Evolutionary conservation across 2,797 vertebrate genomes (phyloP), one percentile per base, ranked within the genome.

Genomic region (Diceros bicornis): DNA sequence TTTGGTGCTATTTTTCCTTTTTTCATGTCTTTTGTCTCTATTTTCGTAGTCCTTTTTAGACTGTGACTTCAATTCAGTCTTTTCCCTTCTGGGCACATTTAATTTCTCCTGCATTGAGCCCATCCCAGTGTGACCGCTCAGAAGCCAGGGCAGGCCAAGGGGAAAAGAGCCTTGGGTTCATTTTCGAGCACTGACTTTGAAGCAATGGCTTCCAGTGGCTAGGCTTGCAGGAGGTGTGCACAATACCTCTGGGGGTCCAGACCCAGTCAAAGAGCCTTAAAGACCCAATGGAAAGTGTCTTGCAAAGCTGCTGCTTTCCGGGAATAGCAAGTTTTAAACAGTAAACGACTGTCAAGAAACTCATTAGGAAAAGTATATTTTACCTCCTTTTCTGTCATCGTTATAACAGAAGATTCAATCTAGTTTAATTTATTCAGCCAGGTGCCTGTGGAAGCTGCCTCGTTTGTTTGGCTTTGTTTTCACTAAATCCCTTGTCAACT

Each of bases 401-500:
- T 64, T 52, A 32, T 61, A 71, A 81, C 2, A 88, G 85, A 93
- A 71, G 62, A 79, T 82, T 96, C 89, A 55, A 71, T 96, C 72
- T 32, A 71, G 66, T 83, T 94, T 90, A 85, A 93, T 85, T 96
- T 82, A 78, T 96, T 61, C 95, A 97, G 91, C 89, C 81, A 93
- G 93, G 89, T 97, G 90, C 68, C 77, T 3, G 5, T 91, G 95
- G 91, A 97, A 96, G 85, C 81, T 32, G 85, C 88, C 85, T 84
- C 0, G 0, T 78, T 96, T 92, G 81, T 89, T 92, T 92, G 91
- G 89, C 89, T 95, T 95, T 97, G 89, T 97, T 96, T 97, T 81
- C 64, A 27, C 0, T 7, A 93, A 89, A 91, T 91, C 91, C 52
- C 91, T 89, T 44, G 55, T 97, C 86, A 50, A 68, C 84, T 92